Percentiles rank a stretch among this genome's conserved stretches.
phyloP scores from a whole-genome alignment of 1,140 invertebrate species.

The Drosophila kanapiae region DNA sequence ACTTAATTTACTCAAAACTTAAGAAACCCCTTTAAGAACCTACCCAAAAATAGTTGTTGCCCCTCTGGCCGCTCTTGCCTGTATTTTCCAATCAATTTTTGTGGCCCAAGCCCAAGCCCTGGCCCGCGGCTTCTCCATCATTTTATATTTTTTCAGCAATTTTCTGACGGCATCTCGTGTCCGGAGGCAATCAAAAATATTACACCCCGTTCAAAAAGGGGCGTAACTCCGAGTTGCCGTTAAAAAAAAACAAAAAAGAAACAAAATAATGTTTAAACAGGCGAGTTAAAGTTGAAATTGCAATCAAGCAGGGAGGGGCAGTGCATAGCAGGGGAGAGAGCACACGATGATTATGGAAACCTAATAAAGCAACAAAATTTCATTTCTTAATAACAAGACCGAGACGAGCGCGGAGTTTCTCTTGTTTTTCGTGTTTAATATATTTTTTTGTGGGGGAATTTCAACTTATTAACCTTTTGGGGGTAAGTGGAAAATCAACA shows the following conservation, averaged over 20 bases:
- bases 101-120: slow-evolving; percentile 15
- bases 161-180: slow-evolving; percentile 76
- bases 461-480: slow-evolving; percentile 74
- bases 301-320: slow-evolving; percentile 42
- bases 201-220: slow-evolving; percentile 56
- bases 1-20: neutral
- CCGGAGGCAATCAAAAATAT: slow-evolving; percentile 81
- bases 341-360: slow-evolving; percentile 47
- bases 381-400: slow-evolving; percentile 78
- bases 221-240: slow-evolving; percentile 11
- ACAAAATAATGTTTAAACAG: slow-evolving; percentile 47
- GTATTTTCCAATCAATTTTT: slow-evolving; percentile 50
- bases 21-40: slow-evolving; percentile 3
- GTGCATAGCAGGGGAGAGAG: neutral
- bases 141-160: slow-evolving; percentile 60
- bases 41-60: slow-evolving; percentile 23
- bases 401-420: slow-evolving; percentile 14
- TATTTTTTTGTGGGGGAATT: slow-evolving; percentile 37
- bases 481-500: slow-evolving; percentile 66
- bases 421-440: slow-evolving; percentile 11
- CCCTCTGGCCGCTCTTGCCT: slow-evolving; percentile 8
- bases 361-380: slow-evolving; percentile 84
- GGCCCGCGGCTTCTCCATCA: slow-evolving; percentile 30
- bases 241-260: slow-evolving; percentile 19
- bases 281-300: slow-evolving; percentile 64